Percentiles rank a stretch among this genome's conserved stretches.
Conservation (phyloP, 1,140 invertebrate genomes). For the Propsilocerus akamusi region DNA sequence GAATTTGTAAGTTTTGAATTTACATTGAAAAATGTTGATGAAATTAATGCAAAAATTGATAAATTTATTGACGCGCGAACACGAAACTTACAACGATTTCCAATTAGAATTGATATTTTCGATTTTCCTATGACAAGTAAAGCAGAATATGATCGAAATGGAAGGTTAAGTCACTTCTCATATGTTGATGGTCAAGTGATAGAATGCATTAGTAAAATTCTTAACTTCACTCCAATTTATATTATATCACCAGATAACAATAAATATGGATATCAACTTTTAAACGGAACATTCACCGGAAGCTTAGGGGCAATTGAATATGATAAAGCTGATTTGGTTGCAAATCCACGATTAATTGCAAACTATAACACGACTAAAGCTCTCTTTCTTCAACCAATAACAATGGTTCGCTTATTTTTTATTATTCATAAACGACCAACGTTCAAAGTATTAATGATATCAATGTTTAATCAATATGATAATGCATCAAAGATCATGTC, state of each 20-base stretch:
- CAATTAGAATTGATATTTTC: not conserved
- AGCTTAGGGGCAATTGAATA: not conserved
- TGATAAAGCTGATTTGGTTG: not conserved
- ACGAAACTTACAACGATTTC: not conserved
- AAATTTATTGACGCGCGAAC: not conserved
- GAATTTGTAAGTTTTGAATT: not conserved
- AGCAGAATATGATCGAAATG: not conserved
- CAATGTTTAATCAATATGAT: not conserved
- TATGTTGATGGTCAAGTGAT: not conserved
- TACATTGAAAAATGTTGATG: not conserved
- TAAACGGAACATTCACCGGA: not conserved
- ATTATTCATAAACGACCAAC: not conserved
- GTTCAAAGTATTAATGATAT: not conserved
- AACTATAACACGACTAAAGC: not conserved
- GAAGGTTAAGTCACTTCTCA: not conserved
- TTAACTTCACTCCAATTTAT: not conserved
- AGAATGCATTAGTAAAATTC: not conserved
- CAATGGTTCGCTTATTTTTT: not conserved
- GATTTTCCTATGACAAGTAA: not conserved
- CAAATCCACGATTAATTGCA: not conserved
- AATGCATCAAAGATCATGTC: too few relatives aligned
- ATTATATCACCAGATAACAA: not conserved
- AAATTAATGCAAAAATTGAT: not conserved
- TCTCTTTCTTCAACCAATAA: not conserved
- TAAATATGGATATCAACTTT: not conserved